These are phyloP conservation scores for Gambelia wislizenii DNA, from an alignment of 2,797 vertebrate species.

Conservation along the genomic window DNA sequence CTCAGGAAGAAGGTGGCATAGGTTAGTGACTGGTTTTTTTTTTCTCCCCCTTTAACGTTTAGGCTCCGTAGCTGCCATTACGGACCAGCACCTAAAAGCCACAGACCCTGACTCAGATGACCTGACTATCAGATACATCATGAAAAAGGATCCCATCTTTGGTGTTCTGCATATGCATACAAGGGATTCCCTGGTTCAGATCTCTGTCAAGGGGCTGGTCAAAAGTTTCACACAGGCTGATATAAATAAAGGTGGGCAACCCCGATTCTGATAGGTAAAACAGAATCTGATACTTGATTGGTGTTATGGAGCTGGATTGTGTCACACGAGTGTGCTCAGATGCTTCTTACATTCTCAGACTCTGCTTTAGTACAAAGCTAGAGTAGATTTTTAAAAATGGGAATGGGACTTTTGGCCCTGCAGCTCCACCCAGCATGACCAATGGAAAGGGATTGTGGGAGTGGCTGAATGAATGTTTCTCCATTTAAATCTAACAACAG, in stretches of 20 bases:
- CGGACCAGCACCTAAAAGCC: slow-evolving; percentile 89
- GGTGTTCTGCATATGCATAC: slow-evolving; percentile 84
- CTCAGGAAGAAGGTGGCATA: accelerated
- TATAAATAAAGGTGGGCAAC: slow-evolving; percentile 87
- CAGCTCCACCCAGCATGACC: not conserved
- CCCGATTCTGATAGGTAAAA: not conserved
- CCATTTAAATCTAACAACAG: too few relatives aligned
- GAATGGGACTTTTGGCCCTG: not conserved
- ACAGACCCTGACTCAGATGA: slow-evolving; percentile 82
- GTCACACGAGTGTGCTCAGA: not conserved
- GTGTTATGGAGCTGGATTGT: not conserved
- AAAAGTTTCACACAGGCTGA: slow-evolving; percentile 93
- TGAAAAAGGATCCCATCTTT: slow-evolving; percentile 85
- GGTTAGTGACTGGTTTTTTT: not conserved
- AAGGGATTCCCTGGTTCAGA: slow-evolving; percentile 67
- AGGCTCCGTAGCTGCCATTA: slow-evolving; percentile 89
- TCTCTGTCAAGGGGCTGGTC: slow-evolving; percentile 85
- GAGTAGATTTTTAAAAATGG: too few relatives aligned
- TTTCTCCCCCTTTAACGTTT: slow-evolving; percentile 24
- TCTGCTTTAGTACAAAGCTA: not conserved
- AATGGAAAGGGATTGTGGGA: not conserved
- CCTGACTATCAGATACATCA: slow-evolving; percentile 81
- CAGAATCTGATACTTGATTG: not conserved
- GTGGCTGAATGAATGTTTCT: not conserved
- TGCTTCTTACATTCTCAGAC: not conserved